Percentiles rank a stretch among this genome's conserved stretches.
Conservation (phyloP, 1,140 invertebrate species). For the Melipona quadrifasciata region DNA sequence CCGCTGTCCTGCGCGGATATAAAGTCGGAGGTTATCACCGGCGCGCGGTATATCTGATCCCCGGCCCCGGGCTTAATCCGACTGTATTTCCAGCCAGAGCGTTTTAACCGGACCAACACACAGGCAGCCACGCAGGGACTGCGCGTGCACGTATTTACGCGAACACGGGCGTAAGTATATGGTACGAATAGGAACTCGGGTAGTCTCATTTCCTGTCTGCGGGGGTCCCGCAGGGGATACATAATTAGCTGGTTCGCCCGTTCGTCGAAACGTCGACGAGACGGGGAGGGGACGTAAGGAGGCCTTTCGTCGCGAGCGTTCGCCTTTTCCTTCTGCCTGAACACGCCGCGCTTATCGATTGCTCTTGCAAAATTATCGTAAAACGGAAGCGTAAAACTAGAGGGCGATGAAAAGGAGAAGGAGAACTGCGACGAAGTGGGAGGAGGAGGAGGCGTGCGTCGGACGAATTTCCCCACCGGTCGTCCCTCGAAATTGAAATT, state of each 20-base stretch:
- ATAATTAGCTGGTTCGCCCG: slow-evolving; percentile 79
- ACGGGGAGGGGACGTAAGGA: slow-evolving; percentile 4
- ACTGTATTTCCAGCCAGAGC: slow-evolving; percentile 55
- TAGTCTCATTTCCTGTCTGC: slow-evolving; percentile 81
- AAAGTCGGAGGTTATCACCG: slow-evolving; percentile 79
- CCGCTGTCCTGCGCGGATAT: slow-evolving; percentile 78
- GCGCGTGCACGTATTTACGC: slow-evolving; percentile 41
- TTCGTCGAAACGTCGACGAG: slow-evolving; percentile 46
- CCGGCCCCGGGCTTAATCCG: slow-evolving; percentile 72
- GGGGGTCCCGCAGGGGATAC: slow-evolving; percentile 80
- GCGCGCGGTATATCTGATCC: slow-evolving; percentile 76
- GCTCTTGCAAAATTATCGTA: slow-evolving; percentile 45
- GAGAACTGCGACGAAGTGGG: neutral
- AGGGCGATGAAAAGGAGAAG: too few species aligned
- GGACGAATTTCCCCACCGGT: neutral
- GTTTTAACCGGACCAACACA: slow-evolving; percentile 16
- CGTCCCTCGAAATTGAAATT: slow-evolving; percentile 2
- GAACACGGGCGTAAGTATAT: slow-evolving; percentile 20
- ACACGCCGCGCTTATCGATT: slow-evolving; percentile 48
- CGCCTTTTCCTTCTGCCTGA: slow-evolving; percentile 31
- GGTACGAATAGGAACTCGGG: slow-evolving; percentile 70
- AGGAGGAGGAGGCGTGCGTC: neutral
- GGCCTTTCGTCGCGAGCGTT: slow-evolving; percentile 21
- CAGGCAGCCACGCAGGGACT: neutral
- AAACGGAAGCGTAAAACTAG: neutral